Evolutionary conservation across 2,888 invertebrate species (phyloP), one percentile per base, ranked within the genome.

Genomic region (Alloscopus bannaensis): DNA sequence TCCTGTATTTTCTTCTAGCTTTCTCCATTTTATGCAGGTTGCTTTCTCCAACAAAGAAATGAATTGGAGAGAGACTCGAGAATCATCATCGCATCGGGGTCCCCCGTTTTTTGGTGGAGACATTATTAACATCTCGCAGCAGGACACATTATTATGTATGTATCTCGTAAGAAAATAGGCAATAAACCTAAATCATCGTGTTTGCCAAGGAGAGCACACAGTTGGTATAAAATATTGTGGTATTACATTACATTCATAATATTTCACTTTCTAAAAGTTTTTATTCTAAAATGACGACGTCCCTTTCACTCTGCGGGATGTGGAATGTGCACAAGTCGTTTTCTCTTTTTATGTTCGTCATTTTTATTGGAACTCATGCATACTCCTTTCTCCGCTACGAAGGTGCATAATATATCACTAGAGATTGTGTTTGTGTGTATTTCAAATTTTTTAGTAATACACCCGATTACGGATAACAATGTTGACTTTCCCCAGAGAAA

Each of bases 221-320:
- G n/a, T n/a, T 20, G 52, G 52, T 64, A n/a, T n/a, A 52, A 64
- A 64, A 62, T 52, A 64, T 64, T 62, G 52, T 52, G 36, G 52
- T 28, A 64, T 72, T 64, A 52, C 36, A 72, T 64, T 72, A 62
- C 64, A 36, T 64, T 47, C 62, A 72, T 72, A 50, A 72, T 62
- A 52, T 72, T 72, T 72, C 40, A 62, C 50, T 64, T 72, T 45
- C 52, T 40, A 36, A 71, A 62, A 72, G 52, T 62, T 71, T 70
- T 62, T 62, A 52, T 52, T 52, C 24, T n/a, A n/a, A n/a, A n/a
- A n/a, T n/a, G n/a, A n/a, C n/a, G n/a, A n/a, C n/a, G n/a, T n/a
- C n/a, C n/a, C n/a, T n/a, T n/a, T n/a, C n/a, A n/a, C n/a, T n/a
- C n/a, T n/a, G n/a, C n/a, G n/a, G n/a, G n/a, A n/a, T n/a, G n/a